Percentiles rank a stretch among this genome's conserved stretches.
phyloP scores from a whole-genome alignment of 2,888 invertebrate genomes.

The Synergus laeviventris region DNA sequence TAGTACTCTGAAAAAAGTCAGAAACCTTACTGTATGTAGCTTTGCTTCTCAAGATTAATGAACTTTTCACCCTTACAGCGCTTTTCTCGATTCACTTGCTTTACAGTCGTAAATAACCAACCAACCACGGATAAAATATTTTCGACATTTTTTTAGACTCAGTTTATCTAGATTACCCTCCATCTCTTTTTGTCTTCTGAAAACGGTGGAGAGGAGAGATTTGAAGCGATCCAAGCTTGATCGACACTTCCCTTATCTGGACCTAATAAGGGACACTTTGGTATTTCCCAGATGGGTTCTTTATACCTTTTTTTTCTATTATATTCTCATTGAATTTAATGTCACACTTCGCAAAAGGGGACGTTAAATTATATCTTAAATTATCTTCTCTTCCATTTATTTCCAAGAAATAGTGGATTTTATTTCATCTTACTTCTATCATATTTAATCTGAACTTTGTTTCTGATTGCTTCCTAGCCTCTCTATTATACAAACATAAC shows the following conservation, averaged over 20 bases:
- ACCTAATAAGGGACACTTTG: neutral
- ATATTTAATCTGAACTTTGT: neutral
- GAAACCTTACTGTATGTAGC: conserved; percentile 5
- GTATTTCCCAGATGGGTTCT: neutral
- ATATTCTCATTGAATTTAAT: neutral
- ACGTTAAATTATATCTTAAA: neutral
- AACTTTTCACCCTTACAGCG: conserved; percentile 15
- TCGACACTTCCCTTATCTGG: conserved; percentile 10
- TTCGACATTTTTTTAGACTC: neutral
- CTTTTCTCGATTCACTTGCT: conserved; percentile 25
- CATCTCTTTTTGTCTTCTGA: neutral
- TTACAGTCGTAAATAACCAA: conserved; percentile 29
- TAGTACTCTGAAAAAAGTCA: conserved; percentile 9
- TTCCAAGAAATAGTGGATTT: neutral
- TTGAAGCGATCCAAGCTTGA: neutral
- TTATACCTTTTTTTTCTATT: neutral
- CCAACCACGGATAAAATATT: conserved; percentile 11
- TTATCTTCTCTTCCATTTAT: neutral
- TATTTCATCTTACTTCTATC: neutral
- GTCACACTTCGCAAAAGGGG: neutral
- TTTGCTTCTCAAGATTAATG: conserved; percentile 31
- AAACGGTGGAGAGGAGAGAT: neutral
- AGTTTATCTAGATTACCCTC: conserved; percentile 11
- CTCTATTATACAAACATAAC: no score
- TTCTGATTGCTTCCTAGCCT: neutral